Percentiles rank a stretch among this genome's conserved stretches.
Evolutionary conservation across 2,797 vertebrate species (phyloP).

Genomic region (Danio jaintianensis): DNA sequence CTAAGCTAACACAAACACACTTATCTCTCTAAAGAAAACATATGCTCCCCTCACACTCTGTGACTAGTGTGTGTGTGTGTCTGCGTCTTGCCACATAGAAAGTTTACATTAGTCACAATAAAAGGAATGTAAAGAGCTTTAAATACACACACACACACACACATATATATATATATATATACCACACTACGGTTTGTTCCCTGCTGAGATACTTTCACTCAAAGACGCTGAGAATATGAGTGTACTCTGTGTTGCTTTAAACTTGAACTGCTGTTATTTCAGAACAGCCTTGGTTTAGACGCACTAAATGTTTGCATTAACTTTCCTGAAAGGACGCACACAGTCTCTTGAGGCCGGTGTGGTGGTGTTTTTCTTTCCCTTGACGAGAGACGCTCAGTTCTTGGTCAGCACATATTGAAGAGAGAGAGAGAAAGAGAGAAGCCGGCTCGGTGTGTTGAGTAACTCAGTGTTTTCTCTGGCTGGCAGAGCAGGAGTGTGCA

Average conservation of each 20-base stretch:
- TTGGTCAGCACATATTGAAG: slow-evolving; percentile 49
- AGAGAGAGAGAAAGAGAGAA: slow-evolving; percentile 23
- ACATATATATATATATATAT: background rate
- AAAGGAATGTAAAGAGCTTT: slow-evolving; percentile 59
- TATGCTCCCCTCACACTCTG: slow-evolving; percentile 53
- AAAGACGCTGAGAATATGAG: slow-evolving; percentile 28
- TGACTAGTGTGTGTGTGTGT: slow-evolving; percentile 37
- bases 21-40: slow-evolving; percentile 65
- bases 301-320: slow-evolving; percentile 50
- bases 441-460: slow-evolving; percentile 44
- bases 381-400: slow-evolving; percentile 45
- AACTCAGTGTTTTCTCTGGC: slow-evolving; percentile 62
- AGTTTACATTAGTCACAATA: slow-evolving; percentile 61
- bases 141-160: slow-evolving; percentile 42
- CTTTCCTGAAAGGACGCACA: slow-evolving; percentile 19
- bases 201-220: slow-evolving; percentile 43
- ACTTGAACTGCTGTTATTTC: slow-evolving; percentile 65
- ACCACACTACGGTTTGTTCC: slow-evolving; percentile 5
- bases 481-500: slow-evolving; percentile 46
- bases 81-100: slow-evolving; percentile 48
- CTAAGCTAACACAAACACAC: slow-evolving; percentile 64
- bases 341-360: slow-evolving; percentile 33
- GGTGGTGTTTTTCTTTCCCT: slow-evolving; percentile 58
- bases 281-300: slow-evolving; percentile 66
- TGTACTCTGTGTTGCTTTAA: slow-evolving; percentile 61